phyloP scores from a whole-genome alignment of 2,888 invertebrate genomes.

The Zhuqinia jingwanae region DNA sequence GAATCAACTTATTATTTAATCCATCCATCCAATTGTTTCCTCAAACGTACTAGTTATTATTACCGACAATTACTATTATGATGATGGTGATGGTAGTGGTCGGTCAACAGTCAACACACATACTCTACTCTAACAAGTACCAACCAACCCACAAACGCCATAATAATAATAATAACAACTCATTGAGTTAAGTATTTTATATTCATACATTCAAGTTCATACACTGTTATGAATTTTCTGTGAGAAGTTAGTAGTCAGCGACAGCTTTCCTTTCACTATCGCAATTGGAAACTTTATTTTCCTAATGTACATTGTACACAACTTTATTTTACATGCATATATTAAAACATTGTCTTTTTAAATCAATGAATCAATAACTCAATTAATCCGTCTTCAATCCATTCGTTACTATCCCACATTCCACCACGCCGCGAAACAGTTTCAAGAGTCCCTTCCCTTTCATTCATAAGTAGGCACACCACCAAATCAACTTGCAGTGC shows the following conservation, averaged over 20 bases:
- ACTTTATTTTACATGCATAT: background rate
- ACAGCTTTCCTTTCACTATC: conserved; percentile 41
- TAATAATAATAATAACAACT: background rate
- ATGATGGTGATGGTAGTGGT: background rate
- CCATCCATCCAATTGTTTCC: background rate
- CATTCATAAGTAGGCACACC: conserved; percentile 6
- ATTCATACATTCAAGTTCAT: background rate
- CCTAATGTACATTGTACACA: too few relatives aligned
- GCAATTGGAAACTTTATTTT: conserved; percentile 5
- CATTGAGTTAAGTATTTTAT: background rate
- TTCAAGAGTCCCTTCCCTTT: conserved; percentile 13
- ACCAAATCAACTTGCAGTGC: background rate
- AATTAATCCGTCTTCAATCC: conserved; percentile 63
- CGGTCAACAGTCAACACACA: background rate
- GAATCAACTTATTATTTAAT: background rate
- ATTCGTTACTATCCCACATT: conserved; percentile 50
- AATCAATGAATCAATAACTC: conserved; percentile 60
- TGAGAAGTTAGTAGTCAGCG: background rate
- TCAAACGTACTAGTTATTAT: background rate
- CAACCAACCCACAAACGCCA: background rate
- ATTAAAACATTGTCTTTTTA: conserved; percentile 41
- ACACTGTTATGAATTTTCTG: background rate
- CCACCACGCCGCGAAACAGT: conserved; percentile 8
- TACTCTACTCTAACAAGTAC: background rate
- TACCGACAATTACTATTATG: background rate